Base-by-base conservation (phyloP, 1,140 invertebrate species). In the Trachymyrmex cornetzi region DNA sequence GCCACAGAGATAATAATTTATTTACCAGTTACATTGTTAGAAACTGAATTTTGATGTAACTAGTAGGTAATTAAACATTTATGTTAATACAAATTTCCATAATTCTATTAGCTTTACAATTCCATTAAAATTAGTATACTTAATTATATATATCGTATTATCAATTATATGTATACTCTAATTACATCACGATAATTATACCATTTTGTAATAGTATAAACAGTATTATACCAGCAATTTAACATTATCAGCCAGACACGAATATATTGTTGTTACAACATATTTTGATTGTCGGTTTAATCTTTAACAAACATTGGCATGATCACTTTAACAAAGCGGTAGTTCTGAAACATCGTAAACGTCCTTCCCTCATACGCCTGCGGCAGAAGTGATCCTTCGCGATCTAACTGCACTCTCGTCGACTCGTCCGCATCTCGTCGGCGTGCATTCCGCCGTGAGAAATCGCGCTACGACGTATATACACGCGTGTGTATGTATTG, bases 361-460 rank as follows among this genome's bases (percentile, higher is more conserved):
- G 16, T 59, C 30, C 0, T 7, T 75, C 7, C 3, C 38, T 44
- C 38, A 44, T 44, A 22, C 6, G 30, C 30, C 53, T 24, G n/a
- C 5, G n/a, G 53, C 72, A 75, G 50, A 77, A 77, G 24, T 77
- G 34, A 63, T 63, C 34, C 22, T 77, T 61, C 22, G 74, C 34
- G 74, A 77, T 77, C 44, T 77, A 77, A 63, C 57, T 30, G 34
- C 22, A 77, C 61, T 77, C 30, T 19, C 38, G 6, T 72, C 69
- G 19, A 16, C 30, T 19, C 38, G 6, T 72, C 69, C 27, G 22
- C 57, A 22, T 59, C 30, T 22, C 16, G 6, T 77, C 34, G 55
- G 53, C 61, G 57, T 63, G 74, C 22, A 77, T 77, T 77, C 75
- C 16, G 16, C 38, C 38, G 57, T 44, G 38, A 64, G 74, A 77